Evolutionary conservation across 2,113 vertebrate genomes (phyloP).

Genomic region (Mustela lutreola): DNA sequence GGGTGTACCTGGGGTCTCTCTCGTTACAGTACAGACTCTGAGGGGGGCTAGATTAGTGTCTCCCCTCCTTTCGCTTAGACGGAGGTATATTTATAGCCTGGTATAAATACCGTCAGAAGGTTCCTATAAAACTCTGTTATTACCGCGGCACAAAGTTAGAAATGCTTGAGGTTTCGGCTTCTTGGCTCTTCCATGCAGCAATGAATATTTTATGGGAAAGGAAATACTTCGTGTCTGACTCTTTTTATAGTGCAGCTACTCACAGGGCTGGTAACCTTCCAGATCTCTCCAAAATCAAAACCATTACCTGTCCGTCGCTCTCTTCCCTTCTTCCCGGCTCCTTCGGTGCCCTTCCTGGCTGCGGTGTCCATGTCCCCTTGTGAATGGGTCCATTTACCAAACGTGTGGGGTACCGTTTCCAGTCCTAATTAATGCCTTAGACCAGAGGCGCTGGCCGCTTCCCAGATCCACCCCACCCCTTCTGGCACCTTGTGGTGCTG

Average conservation of each 20-base stretch:
- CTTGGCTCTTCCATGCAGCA: conserved; percentile 89
- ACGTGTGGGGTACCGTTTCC: not conserved
- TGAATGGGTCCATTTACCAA: conserved; percentile 8
- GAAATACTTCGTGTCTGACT: conserved; percentile 95
- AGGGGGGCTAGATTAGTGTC: not conserved
- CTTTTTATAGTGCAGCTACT: conserved; percentile 96
- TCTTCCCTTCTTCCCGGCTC: not conserved
- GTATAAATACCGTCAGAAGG: conserved; percentile 87
- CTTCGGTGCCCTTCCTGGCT: not conserved
- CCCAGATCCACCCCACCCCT: not conserved
- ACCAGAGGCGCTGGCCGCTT: not conserved
- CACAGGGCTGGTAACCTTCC: conserved; percentile 88
- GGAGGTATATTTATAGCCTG: conserved; percentile 68
- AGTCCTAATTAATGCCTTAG: not conserved
- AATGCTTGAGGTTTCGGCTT: conserved; percentile 95
- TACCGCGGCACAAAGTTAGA: conserved; percentile 93
- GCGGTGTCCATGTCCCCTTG: not conserved
- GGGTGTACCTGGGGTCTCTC: conserved; percentile 51
- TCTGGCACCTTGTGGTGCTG: not conserved
- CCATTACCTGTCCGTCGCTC: conserved; percentile 37
- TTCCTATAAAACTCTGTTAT: conserved; percentile 89
- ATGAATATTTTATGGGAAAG: conserved; percentile 99
- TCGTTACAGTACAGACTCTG: fast-evolving
- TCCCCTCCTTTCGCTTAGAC: not conserved
- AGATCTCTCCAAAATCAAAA: conserved; percentile 82